Conservation (phyloP, 1,140 invertebrate genomes). For the Saccostrea echinata region DNA sequence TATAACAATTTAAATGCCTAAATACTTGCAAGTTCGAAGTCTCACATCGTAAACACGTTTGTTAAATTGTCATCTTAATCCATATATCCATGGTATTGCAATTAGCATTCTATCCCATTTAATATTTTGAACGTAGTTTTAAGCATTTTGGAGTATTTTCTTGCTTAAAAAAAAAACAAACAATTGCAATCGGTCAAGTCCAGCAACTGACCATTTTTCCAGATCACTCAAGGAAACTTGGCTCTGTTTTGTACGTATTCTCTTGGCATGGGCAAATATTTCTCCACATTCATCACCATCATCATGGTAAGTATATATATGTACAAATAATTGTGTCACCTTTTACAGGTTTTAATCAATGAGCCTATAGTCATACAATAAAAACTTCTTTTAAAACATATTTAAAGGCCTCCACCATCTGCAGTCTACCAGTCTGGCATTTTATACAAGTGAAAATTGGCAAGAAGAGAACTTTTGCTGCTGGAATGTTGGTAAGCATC, state of each 20-base stretch:
- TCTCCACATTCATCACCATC: slow-evolving; percentile 71
- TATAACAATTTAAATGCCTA: too few relatives aligned
- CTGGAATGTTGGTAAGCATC: slow-evolving; percentile 74
- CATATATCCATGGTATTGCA: too few relatives aligned
- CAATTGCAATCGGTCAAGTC: too few relatives aligned
- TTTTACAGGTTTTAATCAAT: neutral
- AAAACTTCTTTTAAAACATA: neutral
- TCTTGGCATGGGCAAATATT: slow-evolving; percentile 69
- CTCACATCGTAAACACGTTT: too few relatives aligned
- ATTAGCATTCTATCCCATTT: too few relatives aligned
- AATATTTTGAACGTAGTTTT: too few relatives aligned
- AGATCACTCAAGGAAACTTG: slow-evolving; percentile 78
- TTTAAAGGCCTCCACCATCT: slow-evolving; percentile 70
- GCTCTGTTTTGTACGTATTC: slow-evolving; percentile 76
- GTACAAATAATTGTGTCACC: neutral
- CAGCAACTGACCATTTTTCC: slow-evolving; percentile 25
- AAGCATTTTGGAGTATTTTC: too few relatives aligned
- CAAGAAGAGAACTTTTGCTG: slow-evolving; percentile 75
- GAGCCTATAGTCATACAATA: neutral
- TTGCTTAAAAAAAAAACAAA: too few relatives aligned
- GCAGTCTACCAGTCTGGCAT: slow-evolving; percentile 75
- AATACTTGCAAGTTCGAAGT: too few relatives aligned
- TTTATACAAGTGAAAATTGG: slow-evolving; percentile 67
- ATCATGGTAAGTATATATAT: slow-evolving; percentile 68
- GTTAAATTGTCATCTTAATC: too few relatives aligned